Conservation (phyloP, 2,797 vertebrate species). For the Lepidocolaptes lacrymiger region DNA sequence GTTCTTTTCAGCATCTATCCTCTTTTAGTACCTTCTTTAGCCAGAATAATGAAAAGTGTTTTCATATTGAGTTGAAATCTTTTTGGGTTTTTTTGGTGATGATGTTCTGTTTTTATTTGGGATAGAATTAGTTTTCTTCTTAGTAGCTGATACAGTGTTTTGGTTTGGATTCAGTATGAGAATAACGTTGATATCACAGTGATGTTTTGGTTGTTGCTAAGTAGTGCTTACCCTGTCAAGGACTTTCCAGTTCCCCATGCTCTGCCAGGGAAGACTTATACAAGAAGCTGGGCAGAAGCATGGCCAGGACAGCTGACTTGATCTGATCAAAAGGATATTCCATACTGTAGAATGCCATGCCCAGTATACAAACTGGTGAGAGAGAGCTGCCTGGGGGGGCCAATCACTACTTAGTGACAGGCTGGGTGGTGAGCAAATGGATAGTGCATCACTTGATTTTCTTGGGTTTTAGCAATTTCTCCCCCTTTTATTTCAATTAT, state of each 20-base stretch:
- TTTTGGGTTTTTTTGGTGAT: background rate
- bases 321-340: background rate
- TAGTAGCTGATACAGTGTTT: background rate
- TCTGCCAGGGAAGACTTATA: background rate
- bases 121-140: background rate
- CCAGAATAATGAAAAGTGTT: background rate
- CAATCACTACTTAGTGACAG: fast-evolving
- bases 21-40: background rate
- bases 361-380: background rate
- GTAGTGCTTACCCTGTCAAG: background rate
- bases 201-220: background rate
- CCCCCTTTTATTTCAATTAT: background rate
- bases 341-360: too few species aligned
- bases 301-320: background rate
- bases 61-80: background rate
- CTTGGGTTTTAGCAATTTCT: background rate
- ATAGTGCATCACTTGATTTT: background rate
- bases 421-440: background rate
- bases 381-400: background rate
- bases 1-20: background rate
- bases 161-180: background rate
- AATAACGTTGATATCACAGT: background rate
- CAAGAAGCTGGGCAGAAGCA: background rate
- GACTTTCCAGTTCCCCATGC: background rate
- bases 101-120: fast-evolving